Evolutionary conservation across 2,113 vertebrate species (phyloP).

Genomic region (Passer domesticus): DNA sequence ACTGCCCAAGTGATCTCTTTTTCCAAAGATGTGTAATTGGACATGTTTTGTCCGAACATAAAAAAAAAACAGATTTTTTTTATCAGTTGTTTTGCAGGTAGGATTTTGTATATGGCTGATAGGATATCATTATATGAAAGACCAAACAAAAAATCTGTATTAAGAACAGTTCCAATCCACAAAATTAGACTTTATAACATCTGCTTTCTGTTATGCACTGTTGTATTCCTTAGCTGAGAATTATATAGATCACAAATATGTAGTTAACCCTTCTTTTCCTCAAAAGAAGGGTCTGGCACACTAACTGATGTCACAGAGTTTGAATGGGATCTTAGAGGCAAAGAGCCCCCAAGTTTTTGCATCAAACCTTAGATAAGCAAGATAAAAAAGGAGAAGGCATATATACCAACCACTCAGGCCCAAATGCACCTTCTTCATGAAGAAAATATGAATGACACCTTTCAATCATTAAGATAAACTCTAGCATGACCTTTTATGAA

Average conservation of each 20-base stretch:
- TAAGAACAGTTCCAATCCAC: neutral
- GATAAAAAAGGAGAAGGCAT: neutral
- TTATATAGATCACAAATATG: slow-evolving; percentile 38
- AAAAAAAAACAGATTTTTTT: neutral
- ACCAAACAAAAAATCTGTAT: slow-evolving; percentile 45
- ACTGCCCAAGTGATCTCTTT: neutral
- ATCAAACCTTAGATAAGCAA: neutral
- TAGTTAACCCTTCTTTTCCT: slow-evolving; percentile 21
- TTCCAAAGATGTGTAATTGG: neutral
- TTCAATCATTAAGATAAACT: neutral
- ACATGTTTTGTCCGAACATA: neutral
- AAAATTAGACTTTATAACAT: slow-evolving; percentile 8
- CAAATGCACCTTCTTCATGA: neutral
- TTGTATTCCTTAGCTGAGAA: slow-evolving; percentile 53
- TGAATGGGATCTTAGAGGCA: neutral
- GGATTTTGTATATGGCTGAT: slow-evolving; percentile 14
- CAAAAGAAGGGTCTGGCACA: neutral
- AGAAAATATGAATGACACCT: neutral
- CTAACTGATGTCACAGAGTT: neutral
- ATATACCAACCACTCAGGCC: neutral
- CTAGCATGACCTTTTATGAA: neutral
- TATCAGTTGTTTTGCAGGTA: slow-evolving; percentile 34
- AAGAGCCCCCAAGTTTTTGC: neutral
- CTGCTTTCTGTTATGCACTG: slow-evolving; percentile 36
- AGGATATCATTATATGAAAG: slow-evolving; percentile 5